Percentiles rank a stretch among this genome's conserved stretches.
Conservation (phyloP, 1,140 invertebrate species). For the Temnothorax curvispinosus region DNA sequence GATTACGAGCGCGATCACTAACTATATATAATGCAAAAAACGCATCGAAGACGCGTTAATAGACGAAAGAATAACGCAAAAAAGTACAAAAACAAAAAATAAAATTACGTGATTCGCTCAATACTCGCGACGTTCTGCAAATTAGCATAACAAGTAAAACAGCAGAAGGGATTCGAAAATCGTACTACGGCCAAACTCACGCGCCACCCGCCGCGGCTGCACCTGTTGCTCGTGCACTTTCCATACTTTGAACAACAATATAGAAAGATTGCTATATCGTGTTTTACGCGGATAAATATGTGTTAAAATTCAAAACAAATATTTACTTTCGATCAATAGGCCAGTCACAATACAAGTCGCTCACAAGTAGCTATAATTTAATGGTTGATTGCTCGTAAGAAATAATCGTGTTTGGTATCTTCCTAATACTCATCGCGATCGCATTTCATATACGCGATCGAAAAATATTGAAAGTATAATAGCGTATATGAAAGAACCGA, state of each 20-base stretch:
- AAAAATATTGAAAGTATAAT: not conserved
- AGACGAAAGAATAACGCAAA: not conserved
- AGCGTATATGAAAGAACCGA: not conserved
- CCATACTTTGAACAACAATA: slow-evolving; percentile 5
- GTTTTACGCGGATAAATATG: not conserved
- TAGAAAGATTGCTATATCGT: not conserved
- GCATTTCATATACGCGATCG: not conserved
- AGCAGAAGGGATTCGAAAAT: slow-evolving; percentile 5
- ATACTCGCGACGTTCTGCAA: not conserved
- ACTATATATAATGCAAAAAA: not conserved
- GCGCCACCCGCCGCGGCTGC: not conserved
- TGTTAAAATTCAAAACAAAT: not conserved
- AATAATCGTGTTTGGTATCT: not conserved
- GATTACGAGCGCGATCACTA: not conserved
- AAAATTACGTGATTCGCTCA: not conserved
- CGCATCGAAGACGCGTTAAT: not conserved
- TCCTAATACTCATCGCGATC: not conserved
- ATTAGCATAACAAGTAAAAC: not conserved
- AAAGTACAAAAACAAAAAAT: not conserved
- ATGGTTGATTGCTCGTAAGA: not conserved
- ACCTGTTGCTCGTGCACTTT: slow-evolving; percentile 25
- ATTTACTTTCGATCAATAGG: not conserved
- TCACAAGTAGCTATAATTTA: not conserved
- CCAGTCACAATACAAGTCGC: not conserved
- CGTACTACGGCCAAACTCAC: not conserved